These are phyloP conservation scores for Chiridota heheva DNA, from an alignment of 35 echinoderm and acorn worm species.

Conservation along the genomic window DNA sequence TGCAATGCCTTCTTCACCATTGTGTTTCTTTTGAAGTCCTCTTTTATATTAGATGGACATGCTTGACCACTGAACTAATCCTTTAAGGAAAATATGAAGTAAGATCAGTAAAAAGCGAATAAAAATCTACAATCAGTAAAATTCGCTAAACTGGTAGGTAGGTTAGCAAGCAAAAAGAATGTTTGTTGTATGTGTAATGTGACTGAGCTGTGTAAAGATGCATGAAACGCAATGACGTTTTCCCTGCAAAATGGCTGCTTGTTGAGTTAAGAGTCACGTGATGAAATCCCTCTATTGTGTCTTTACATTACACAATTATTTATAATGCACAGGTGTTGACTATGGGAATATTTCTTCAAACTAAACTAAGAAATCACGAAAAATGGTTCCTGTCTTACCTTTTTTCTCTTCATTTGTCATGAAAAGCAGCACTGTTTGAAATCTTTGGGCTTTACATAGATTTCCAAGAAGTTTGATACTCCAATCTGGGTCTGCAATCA, in stretches of 20 bases:
- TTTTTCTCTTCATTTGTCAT: conserved; percentile 73
- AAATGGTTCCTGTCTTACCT: conserved; percentile 52
- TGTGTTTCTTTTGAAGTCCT: too few species aligned
- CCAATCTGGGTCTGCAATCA: conserved; percentile 49
- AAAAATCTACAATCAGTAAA: too few species aligned
- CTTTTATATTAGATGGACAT: too few species aligned
- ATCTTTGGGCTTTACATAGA: conserved; percentile 67
- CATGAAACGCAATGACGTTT: neutral
- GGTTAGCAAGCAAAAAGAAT: too few species aligned
- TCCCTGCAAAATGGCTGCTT: neutral
- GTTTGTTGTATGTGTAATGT: neutral
- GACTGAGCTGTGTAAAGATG: neutral
- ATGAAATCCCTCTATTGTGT: neutral
- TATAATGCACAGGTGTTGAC: neutral
- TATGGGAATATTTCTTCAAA: neutral
- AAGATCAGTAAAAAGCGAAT: too few species aligned
- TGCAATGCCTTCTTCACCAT: too few species aligned
- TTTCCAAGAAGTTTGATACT: conserved; percentile 58
- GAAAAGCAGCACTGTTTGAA: conserved; percentile 77
- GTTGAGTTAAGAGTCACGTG: neutral
- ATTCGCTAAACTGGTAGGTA: too few species aligned
- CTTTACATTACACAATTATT: neutral
- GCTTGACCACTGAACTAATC: too few species aligned
- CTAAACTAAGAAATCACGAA: neutral
- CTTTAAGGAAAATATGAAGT: too few species aligned